phyloP scores from a whole-genome alignment of 2,797 vertebrate genomes.

The Gallinago solitaria region DNA sequence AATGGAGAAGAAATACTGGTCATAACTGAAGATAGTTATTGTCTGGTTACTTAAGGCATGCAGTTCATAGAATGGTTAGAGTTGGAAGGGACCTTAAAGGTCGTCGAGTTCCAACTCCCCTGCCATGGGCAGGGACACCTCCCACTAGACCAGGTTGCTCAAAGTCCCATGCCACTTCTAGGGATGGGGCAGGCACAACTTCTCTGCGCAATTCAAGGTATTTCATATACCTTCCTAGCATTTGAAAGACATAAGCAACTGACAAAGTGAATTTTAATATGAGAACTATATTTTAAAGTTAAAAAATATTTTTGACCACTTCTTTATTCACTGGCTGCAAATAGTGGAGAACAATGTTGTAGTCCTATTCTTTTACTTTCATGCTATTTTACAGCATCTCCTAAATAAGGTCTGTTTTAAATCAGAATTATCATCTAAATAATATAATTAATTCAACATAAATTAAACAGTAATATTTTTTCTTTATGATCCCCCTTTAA shows the following conservation, averaged over 20 bases:
- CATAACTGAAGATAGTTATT: background rate
- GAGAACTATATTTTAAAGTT: background rate
- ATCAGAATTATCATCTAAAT: slow-evolving; percentile 36
- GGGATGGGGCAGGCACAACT: too few species aligned
- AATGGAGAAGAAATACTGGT: background rate
- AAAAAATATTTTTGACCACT: background rate
- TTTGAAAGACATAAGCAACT: background rate
- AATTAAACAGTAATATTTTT: slow-evolving; percentile 47
- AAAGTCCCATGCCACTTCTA: too few species aligned
- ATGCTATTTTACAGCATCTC: background rate
- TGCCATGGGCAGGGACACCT: too few species aligned
- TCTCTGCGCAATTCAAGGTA: too few species aligned
- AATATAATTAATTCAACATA: slow-evolving; percentile 40
- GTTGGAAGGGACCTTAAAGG: too few species aligned
- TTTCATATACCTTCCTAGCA: background rate
- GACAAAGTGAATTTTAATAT: background rate
- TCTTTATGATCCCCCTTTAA: slow-evolving; percentile 47
- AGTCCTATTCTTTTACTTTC: background rate
- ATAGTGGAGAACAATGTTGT: background rate
- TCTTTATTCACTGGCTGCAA: background rate
- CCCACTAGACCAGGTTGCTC: too few species aligned
- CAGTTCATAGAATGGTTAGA: background rate
- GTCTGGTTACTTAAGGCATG: background rate
- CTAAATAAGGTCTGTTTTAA: slow-evolving; percentile 12
- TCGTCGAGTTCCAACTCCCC: too few species aligned